These are phyloP conservation scores for Drosophila varians DNA, from an alignment of 1,140 invertebrate species.

Conservation along the genomic window DNA sequence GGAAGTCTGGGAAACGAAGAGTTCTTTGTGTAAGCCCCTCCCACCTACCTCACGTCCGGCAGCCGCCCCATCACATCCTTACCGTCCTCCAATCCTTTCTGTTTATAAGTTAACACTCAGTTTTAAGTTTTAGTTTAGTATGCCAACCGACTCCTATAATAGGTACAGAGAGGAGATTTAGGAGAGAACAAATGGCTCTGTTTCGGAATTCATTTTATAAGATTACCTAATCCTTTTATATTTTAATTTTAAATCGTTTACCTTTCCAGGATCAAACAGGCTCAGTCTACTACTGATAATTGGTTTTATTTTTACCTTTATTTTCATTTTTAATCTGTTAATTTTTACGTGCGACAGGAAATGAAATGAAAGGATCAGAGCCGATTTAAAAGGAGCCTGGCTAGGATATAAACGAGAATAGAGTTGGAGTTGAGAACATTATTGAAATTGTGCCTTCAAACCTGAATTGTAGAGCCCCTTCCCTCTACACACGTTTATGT, in stretches of 20 bases:
- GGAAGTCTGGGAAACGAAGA: slow-evolving; percentile 62
- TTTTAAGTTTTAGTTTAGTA: slow-evolving; percentile 32
- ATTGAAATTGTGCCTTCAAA: slow-evolving; percentile 80
- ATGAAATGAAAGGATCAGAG: not conserved
- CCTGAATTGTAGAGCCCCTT: slow-evolving; percentile 46
- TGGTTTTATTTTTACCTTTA: too few species aligned
- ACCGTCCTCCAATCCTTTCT: slow-evolving; percentile 7
- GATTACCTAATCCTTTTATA: too few species aligned
- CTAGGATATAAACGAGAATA: not conserved
- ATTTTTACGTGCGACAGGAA: too few species aligned
- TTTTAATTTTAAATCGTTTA: too few species aligned
- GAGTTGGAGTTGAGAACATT: slow-evolving; percentile 42
- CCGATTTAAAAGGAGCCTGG: not conserved
- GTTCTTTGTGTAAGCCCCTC: slow-evolving; percentile 53
- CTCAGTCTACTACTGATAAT: too few species aligned
- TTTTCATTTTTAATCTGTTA: too few species aligned
- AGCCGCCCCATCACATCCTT: not conserved
- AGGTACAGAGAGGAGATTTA: not conserved
- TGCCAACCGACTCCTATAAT: not conserved
- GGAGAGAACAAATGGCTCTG: not conserved
- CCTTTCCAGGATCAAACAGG: too few species aligned
- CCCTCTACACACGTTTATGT: not conserved
- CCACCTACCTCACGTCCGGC: too few species aligned
- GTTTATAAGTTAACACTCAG: not conserved
- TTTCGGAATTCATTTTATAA: not conserved